Base-by-base conservation (phyloP, 23 tunicate species). In the Ciona savignyi region DNA sequence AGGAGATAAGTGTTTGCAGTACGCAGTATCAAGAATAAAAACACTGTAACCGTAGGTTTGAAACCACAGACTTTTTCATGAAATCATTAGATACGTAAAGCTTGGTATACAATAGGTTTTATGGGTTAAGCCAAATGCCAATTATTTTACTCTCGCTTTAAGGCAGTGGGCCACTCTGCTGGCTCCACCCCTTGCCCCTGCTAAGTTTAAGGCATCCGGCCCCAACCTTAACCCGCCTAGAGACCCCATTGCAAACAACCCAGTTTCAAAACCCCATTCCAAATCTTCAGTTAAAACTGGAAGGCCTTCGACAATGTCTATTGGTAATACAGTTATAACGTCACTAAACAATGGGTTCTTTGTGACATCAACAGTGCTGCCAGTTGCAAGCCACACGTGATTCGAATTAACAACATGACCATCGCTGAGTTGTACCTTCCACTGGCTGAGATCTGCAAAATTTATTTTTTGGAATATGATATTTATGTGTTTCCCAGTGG, bases 111-210 rank as follows among this genome's bases (percentile, higher is more conserved):
- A n/a, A n/a, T n/a, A n/a, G n/a, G n/a, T n/a, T n/a, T n/a, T n/a
- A n/a, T n/a, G n/a, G n/a, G n/a, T n/a, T n/a, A n/a, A n/a, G n/a
- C n/a, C n/a, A n/a, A n/a, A n/a, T n/a, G n/a, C n/a, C n/a, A n/a
- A n/a, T n/a, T n/a, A n/a, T n/a, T n/a, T n/a, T n/a, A n/a, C n/a
- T n/a, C n/a, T n/a, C n/a, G n/a, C n/a, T 63, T 72, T 72, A 27
- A 72, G 29, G 23, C 34, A 26, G 21, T 72, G 51, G 29, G 65
- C 64, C 3, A 72, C 49, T n/a, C 76, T 42, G 49, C 76, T 72
- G 32, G 76, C 76, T 20, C 76, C 76, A 24, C 62, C 76, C 49
- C 76, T 42, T 20, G 76, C 76, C 49, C 76, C 76, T 3, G 76
- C 76, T 1, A 72, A 23, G 32, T 72, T 72, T 25, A 72, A 51